Conservation (phyloP, 2,888 invertebrate species). For the Dryococelus australis region DNA sequence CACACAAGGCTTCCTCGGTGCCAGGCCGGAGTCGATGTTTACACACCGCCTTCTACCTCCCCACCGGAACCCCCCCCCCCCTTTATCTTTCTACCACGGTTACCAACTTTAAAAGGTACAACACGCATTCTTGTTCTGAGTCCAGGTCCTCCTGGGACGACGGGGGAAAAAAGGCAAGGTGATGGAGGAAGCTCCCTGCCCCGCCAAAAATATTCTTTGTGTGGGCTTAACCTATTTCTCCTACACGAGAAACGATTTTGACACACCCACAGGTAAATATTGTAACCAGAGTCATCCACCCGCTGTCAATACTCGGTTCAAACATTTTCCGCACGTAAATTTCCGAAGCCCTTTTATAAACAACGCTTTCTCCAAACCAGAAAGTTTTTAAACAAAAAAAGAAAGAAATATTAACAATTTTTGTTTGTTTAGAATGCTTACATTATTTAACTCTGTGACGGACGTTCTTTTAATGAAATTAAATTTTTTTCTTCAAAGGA, state of each 20-base stretch:
- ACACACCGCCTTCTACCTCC: neutral
- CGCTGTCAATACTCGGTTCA: neutral
- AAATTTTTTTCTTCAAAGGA: too few species aligned
- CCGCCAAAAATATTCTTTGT: neutral
- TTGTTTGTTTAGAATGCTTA: too few species aligned
- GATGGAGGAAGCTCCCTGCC: neutral
- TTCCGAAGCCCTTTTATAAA: neutral
- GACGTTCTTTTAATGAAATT: too few species aligned
- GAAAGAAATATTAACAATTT: too few species aligned
- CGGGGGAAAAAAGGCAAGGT: neutral
- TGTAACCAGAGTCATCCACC: neutral
- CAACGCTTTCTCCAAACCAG: too few species aligned
- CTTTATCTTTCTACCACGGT: neutral
- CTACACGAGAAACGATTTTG: neutral
- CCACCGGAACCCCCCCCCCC: neutral
- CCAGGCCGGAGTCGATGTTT: neutral
- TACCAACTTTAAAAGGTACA: constrained; percentile 16
- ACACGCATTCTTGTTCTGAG: neutral
- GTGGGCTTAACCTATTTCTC: constrained; percentile 3
- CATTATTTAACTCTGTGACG: too few species aligned
- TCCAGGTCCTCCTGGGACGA: neutral
- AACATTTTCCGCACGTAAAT: neutral
- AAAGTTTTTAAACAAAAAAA: too few species aligned
- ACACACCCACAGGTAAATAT: neutral
- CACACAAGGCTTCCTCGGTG: neutral